These are phyloP conservation scores for Sebastes paucispinis DNA, from an alignment of 2,797 vertebrate genomes.

Conservation along the genomic window DNA sequence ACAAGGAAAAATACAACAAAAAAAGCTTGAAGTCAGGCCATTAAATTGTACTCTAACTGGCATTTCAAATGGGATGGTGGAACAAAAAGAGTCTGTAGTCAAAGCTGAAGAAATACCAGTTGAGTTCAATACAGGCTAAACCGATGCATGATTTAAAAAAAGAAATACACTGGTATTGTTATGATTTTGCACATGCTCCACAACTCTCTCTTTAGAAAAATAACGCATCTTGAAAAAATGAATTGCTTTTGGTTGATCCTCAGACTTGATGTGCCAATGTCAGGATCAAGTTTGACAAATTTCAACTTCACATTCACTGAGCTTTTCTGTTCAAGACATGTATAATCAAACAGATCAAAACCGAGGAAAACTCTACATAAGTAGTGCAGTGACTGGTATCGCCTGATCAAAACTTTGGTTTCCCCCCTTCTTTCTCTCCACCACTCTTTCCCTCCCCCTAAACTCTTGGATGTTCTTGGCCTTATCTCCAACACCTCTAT, in stretches of 20 bases:
- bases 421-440: background rate
- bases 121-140: background rate
- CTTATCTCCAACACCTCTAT: constrained; percentile 76
- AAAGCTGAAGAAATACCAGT: background rate
- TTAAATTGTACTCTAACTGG: background rate
- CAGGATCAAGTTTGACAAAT: background rate
- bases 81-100: background rate
- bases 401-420: background rate
- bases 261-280: background rate
- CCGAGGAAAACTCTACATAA: background rate
- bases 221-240: background rate
- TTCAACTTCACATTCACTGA: background rate
- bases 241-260: background rate
- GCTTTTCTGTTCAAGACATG: background rate
- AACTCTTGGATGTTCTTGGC: constrained; percentile 54
- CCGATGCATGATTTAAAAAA: background rate
- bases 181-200: background rate
- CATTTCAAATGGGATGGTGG: background rate
- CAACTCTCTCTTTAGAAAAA: background rate
- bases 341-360: background rate
- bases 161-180: background rate
- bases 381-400: background rate
- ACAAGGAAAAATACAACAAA: background rate
- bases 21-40: no score
- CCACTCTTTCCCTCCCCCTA: constrained; percentile 37